A percentile compares a stretch with the other conserved stretches of the same genome.
Evolutionary conservation across 2,113 vertebrate genomes (phyloP).

Genomic region (Labeo catla): DNA sequence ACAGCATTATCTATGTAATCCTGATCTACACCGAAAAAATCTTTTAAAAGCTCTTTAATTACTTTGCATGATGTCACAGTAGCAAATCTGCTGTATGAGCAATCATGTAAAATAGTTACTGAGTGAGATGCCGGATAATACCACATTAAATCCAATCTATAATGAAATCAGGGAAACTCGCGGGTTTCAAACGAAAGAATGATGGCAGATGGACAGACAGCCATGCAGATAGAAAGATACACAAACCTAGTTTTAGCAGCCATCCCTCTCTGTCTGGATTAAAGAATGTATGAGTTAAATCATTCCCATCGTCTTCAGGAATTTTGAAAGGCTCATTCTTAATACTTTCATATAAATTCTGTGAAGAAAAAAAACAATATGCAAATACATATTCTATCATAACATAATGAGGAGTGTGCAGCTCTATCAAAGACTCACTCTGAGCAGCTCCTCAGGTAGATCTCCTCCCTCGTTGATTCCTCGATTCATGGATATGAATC

Average conservation of each 20-base stretch:
- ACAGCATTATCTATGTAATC: conserved; percentile 7
- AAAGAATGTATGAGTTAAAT: conserved; percentile 98
- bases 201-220: background rate
- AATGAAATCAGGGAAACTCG: background rate
- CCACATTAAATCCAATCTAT: background rate
- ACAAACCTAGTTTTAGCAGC: conserved; percentile 96
- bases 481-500: conserved; percentile 98
- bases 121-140: background rate
- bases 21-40: background rate
- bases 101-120: background rate
- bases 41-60: conserved; percentile 6
- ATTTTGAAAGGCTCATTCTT: conserved; percentile 99
- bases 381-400: conserved; percentile 6
- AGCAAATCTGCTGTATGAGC: background rate
- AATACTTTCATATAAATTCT: conserved; percentile 99
- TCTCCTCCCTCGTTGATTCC: conserved; percentile 98
- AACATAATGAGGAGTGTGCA: background rate
- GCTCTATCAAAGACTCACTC: conserved; percentile 76
- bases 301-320: conserved; percentile 97
- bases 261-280: conserved; percentile 98
- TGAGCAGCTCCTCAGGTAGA: conserved; percentile 93
- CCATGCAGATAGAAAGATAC: background rate
- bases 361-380: conserved; percentile 42
- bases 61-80: background rate
- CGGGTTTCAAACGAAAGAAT: background rate